Conservation (phyloP, 2,888 invertebrate species). For the Spilosoma lubricipeda region DNA sequence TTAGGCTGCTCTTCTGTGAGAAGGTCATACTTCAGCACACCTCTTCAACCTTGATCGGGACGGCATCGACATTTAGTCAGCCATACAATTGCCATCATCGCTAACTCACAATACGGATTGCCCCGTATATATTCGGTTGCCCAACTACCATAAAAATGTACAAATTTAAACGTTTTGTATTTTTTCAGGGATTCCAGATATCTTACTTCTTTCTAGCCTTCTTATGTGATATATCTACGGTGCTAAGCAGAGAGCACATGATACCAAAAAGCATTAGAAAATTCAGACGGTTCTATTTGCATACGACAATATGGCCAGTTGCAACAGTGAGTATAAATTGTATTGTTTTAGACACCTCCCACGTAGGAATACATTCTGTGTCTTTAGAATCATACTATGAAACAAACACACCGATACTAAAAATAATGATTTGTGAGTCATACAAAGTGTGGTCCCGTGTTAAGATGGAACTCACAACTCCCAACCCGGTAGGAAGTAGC, state of each 20-base stretch:
- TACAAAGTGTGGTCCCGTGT: no score
- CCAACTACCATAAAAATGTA: not conserved
- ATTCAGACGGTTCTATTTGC: conserved; percentile 55
- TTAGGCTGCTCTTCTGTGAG: no score
- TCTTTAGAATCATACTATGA: no score
- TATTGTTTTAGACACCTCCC: not conserved
- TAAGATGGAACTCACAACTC: no score
- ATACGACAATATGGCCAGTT: conserved; percentile 52
- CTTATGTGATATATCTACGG: conserved; percentile 47
- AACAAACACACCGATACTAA: not conserved
- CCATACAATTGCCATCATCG: no score
- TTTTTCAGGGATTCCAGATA: conserved; percentile 62
- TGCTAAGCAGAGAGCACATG: conserved; percentile 45
- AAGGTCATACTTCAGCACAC: no score
- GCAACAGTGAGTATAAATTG: conserved; percentile 52
- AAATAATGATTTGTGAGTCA: not conserved
- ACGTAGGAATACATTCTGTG: no score
- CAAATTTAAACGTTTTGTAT: not conserved
- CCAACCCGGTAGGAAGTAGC: no score
- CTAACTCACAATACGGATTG: no score
- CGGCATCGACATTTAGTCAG: no score
- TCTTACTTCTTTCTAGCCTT: conserved; percentile 50
- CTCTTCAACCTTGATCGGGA: no score
- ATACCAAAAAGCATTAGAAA: conserved; percentile 53
- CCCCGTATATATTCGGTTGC: no score